Conservation (phyloP, 2,113 vertebrate species). For the Grus americana region DNA sequence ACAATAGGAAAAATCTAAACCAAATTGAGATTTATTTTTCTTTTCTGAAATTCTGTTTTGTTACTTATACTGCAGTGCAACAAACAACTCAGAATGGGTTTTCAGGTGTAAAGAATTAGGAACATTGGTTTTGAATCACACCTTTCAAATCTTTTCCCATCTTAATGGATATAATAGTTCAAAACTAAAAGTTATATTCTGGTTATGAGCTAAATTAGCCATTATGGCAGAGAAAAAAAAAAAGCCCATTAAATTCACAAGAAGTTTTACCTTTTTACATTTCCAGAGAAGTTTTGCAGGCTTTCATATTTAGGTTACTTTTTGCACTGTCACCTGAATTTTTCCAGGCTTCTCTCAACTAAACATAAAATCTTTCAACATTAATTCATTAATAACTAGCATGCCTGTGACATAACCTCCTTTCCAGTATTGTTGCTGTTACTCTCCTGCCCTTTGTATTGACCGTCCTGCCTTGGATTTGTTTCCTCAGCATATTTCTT, state of each 20-base stretch:
- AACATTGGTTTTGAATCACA: slow-evolving; percentile 78
- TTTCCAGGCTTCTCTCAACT: neutral
- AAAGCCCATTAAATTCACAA: neutral
- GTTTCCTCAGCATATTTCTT: neutral
- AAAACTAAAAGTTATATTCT: slow-evolving; percentile 31
- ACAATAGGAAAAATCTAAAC: slow-evolving; percentile 70
- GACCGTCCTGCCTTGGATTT: neutral
- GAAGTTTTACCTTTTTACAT: neutral
- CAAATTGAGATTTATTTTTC: slow-evolving; percentile 72
- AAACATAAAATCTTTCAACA: neutral
- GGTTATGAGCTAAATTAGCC: slow-evolving; percentile 40
- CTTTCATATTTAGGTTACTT: neutral
- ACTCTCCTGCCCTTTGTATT: neutral
- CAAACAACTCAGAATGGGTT: slow-evolving; percentile 78
- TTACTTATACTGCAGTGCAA: slow-evolving; percentile 73
- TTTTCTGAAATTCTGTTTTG: slow-evolving; percentile 75
- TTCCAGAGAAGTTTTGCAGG: neutral
- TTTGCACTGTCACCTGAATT: neutral
- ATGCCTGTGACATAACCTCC: slow-evolving; percentile 42
- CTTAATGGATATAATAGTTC: slow-evolving; percentile 7
- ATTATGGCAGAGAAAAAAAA: neutral
- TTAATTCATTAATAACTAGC: neutral
- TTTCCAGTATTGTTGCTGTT: slow-evolving; percentile 18
- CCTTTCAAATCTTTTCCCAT: slow-evolving; percentile 70
- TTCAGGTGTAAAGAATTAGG: slow-evolving; percentile 80